phyloP scores from a whole-genome alignment of 2,797 vertebrate genomes.

The Lepidocolaptes lacrymiger region DNA sequence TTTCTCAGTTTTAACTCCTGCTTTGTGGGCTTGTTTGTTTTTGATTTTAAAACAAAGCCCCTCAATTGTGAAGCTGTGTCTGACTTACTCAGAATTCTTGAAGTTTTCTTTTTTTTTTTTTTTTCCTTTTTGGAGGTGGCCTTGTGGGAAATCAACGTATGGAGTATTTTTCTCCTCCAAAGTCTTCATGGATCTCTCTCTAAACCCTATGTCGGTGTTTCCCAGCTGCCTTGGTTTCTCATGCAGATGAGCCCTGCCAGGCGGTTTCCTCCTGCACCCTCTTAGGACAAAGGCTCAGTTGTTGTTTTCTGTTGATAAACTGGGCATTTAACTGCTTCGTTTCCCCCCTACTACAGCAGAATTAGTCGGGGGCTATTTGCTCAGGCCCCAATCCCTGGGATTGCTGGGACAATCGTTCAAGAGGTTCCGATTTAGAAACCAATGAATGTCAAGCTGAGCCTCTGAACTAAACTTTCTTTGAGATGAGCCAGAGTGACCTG shows the following conservation, averaged over 20 bases:
- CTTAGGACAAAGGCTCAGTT: slow-evolving; percentile 54
- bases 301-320: slow-evolving; percentile 65
- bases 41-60: background rate
- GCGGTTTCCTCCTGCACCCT: slow-evolving; percentile 33
- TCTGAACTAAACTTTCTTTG: slow-evolving; percentile 60
- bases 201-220: background rate
- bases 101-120: background rate
- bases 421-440: slow-evolving; percentile 52
- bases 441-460: slow-evolving; percentile 36
- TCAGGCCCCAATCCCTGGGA: slow-evolving; percentile 14
- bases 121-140: background rate
- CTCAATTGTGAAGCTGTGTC: background rate
- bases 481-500: slow-evolving; percentile 52
- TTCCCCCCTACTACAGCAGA: slow-evolving; percentile 45
- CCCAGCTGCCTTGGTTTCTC: slow-evolving; percentile 38
- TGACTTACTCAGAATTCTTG: background rate
- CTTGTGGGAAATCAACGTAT: background rate
- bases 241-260: slow-evolving; percentile 18
- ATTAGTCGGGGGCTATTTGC: slow-evolving; percentile 52
- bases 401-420: slow-evolving; percentile 32
- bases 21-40: background rate
- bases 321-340: slow-evolving; percentile 42
- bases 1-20: background rate
- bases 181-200: background rate
- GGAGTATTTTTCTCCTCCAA: background rate